These are phyloP conservation scores for Apistogramma diplotaenia DNA, from an alignment of 2,113 vertebrate species.

Conservation along the genomic window DNA sequence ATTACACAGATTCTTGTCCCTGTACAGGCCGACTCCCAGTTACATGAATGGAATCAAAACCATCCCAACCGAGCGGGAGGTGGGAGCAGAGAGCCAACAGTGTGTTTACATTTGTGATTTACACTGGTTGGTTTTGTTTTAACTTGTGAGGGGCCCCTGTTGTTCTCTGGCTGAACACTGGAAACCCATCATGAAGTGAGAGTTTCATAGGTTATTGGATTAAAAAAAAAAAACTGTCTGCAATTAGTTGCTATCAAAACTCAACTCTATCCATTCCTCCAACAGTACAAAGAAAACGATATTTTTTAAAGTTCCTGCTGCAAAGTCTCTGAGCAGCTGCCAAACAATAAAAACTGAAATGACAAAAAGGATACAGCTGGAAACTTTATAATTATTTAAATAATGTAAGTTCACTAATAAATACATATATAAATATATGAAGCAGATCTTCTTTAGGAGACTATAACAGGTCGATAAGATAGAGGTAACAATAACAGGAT, in stretches of 20 bases:
- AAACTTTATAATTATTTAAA: no score
- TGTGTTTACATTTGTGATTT: slow-evolving; percentile 51
- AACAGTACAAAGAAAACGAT: no score
- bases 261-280: neutral
- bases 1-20: slow-evolving; percentile 46
- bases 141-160: neutral
- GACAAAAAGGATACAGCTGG: no score
- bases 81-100: neutral
- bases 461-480: neutral
- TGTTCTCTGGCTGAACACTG: neutral
- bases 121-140: neutral
- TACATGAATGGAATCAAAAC: slow-evolving; percentile 60
- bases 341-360: no score
- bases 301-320: no score
- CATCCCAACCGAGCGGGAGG: neutral
- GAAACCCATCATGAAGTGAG: neutral
- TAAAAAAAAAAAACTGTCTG: neutral
- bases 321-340: no score
- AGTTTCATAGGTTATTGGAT: neutral
- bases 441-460: neutral
- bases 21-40: slow-evolving; percentile 14
- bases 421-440: neutral
- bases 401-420: no score
- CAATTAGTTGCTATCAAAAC: neutral
- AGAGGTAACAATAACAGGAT: no score